Base-by-base conservation (phyloP, 2,113 vertebrate species). In the Callospermophilus lateralis region DNA sequence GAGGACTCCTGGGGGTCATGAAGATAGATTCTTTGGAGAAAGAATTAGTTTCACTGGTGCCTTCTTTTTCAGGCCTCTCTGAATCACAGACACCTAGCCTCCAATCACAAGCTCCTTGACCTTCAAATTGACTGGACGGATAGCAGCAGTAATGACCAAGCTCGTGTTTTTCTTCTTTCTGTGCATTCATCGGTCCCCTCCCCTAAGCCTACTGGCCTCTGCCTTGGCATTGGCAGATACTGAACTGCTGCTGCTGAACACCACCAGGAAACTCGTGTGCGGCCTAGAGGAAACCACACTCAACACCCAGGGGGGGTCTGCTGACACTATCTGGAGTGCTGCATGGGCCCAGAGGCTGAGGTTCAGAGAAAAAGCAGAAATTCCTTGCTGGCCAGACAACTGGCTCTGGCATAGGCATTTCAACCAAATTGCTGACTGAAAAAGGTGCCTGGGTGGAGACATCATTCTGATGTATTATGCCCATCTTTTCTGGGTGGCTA, bases 41-140 rank as follows among this genome's bases (percentile, higher is more conserved):
- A 97, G 76, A 84, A 94, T 86, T 24, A 88, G 63, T 90, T 96
- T 89, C 74, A 39, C 53, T 39, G 28, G 61, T 45, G 15, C 63
- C 42, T 0, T 0, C 70, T 0, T 0, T 67, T 86, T 87, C 90
- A 90, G 30, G 24, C 63, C 92, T 53, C 32, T 58, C 32, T n/a
- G 61, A 84, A 86, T 42, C 37, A 97, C n/a, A 94, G 77, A 12
- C 0, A 24, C 67, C 86, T 97, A 91, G 78, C 67, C 86, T 97
- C n/a, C 55, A 95, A 93, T 84, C 70, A 55, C 0, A 15, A 8
- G 92, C 94, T 91, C 94, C 90, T 58, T 2, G 89, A 89, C 67
- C 89, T 93, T 86, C 42, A 92, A 77, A 70, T 13, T 90, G 96
- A 95, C 0, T 30, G 83, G 39, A 61, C 26, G 61, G 61, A 95